Base-by-base conservation (phyloP, 2,797 vertebrate species). In the Chelidonichthys spinosus region DNA sequence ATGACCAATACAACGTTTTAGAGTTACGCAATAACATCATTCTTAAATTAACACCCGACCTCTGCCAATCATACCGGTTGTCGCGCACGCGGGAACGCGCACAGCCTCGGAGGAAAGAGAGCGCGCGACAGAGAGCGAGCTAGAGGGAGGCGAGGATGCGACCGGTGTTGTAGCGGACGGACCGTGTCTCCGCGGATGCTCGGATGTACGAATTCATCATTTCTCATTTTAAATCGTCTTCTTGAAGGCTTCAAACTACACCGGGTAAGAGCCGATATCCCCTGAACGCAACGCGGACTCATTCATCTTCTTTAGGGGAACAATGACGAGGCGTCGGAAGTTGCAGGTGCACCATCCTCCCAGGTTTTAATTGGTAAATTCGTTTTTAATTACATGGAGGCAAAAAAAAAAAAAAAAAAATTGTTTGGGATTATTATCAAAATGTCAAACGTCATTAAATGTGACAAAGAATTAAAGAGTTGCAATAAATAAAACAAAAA, bases 81-180 rank as follows among this genome's bases (percentile, higher is more conserved):
- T 11, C 42, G 55, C 74, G 78, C 70, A 39, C 13, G 5, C 81
- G 63, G 0, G 76, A 62, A 32, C 74, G 76, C 81, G 77, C 62
- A n/a, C 25, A 15, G 13, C 52, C 49, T 13, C 6, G 44, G 25
- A 17, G 40, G 37, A 4, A 40, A 49, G 17, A 43, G 74, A 65
- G 61, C 39, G 73, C n/a, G 71, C 7, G 33, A 2, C 11, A 6
- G 63, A 7, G 35, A 2, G 42, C 7, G 50, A 18, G 15, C 7
- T 36, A 6, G 59, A 25, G 36, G 46, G 67, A 68, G 67, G 61
- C 62, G 73, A 78, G 76, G 79, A 84, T 68, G 77, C 32, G 55
- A 42, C 1, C 74, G 1, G 66, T 1, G 74, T 1, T 8, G 1
- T 6, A 25, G 18, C 1, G 13, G 66, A n/a, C 33, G 66, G 60